Base-by-base conservation (phyloP, 37 sponge, comb jelly and placozoan species). In the Crambe crambe region DNA sequence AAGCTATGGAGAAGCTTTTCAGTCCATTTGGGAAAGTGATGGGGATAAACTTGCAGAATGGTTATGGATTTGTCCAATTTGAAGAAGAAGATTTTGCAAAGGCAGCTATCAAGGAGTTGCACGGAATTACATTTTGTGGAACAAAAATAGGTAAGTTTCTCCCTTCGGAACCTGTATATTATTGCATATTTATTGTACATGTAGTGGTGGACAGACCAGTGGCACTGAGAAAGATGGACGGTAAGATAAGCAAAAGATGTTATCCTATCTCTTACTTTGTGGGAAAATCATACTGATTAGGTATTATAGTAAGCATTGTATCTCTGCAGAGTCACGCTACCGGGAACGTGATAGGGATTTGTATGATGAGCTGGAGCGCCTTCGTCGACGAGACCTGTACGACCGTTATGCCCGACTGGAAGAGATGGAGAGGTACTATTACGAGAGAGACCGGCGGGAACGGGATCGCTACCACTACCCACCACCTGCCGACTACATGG, bases 31-130 rank as follows among this genome's bases (percentile, higher is more conserved):
- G 88, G 38, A 81, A 76, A 26, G 41, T 88, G 26, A 29, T 37
- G 56, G 82, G 77, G 1, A 27, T 57, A 21, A 76, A 78, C 5
- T 41, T 88, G 23, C 83, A 70, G 70, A 59, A 88, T 77, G 88
- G 88, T 20, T 88, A 88, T 37, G 88, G 88, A 0, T 88, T 88
- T 70, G 88, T 88, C n/a, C 88, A 88, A 64, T 88, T 74, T 57
- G 73, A 82, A 17, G 38, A 56, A 1, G 72, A 76, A 25, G 77
- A 88, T 62, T 22, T 58, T 71, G 88, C 78, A 18, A 42, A 40
- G 26, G 76, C 75, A 38, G 77, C 88, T 22, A 81, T 88, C 61
- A 59, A 37, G 37, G 77, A 81, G 34, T 42, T 82, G 9, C 82
- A 88, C 34, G 82, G 82, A 15, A 31, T 30, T 12, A 40, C 64